Conservation (phyloP, 2,888 invertebrate genomes). For the Mamestra brassicae region DNA sequence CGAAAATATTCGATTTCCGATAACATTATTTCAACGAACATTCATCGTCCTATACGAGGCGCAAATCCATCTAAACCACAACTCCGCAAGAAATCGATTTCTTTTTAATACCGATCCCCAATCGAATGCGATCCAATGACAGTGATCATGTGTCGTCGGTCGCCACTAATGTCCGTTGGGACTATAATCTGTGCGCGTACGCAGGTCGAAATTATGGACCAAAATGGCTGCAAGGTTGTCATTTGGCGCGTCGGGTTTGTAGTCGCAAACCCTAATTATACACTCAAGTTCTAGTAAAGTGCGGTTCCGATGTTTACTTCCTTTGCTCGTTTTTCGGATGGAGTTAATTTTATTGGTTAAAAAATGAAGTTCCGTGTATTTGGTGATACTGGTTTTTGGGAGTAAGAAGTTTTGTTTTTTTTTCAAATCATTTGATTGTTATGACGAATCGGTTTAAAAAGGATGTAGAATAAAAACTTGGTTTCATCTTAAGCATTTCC, state of each 20-base stretch:
- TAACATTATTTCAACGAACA: constrained; percentile 27
- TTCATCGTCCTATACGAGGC: constrained; percentile 41
- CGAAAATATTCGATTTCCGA: constrained; percentile 33
- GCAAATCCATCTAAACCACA: constrained; percentile 62
- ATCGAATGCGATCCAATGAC: constrained; percentile 73
- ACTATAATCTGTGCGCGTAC: constrained; percentile 86
- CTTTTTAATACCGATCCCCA: constrained; percentile 71
- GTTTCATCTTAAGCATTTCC: not conserved
- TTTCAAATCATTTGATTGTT: not conserved
- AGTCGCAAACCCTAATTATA: constrained; percentile 83
- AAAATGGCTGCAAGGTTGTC: constrained; percentile 86
- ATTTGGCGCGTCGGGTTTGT: constrained; percentile 80
- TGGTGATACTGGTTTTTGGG: constrained; percentile 12
- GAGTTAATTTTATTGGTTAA: constrained; percentile 48
- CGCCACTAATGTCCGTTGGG: constrained; percentile 79
- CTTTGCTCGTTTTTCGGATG: constrained; percentile 70
- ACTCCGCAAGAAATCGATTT: constrained; percentile 72
- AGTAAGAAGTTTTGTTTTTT: constrained; percentile 3
- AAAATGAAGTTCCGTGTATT: constrained; percentile 54
- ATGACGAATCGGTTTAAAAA: constrained; percentile 18
- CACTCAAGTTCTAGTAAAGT: constrained; percentile 66
- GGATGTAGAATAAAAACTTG: not conserved
- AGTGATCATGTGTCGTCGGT: constrained; percentile 82
- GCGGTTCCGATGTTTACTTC: constrained; percentile 78
- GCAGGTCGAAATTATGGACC: constrained; percentile 82